Percentiles rank a stretch among this genome's conserved stretches.
phyloP scores from a whole-genome alignment of 2,113 vertebrate genomes.

The Cyanoderma ruficeps region DNA sequence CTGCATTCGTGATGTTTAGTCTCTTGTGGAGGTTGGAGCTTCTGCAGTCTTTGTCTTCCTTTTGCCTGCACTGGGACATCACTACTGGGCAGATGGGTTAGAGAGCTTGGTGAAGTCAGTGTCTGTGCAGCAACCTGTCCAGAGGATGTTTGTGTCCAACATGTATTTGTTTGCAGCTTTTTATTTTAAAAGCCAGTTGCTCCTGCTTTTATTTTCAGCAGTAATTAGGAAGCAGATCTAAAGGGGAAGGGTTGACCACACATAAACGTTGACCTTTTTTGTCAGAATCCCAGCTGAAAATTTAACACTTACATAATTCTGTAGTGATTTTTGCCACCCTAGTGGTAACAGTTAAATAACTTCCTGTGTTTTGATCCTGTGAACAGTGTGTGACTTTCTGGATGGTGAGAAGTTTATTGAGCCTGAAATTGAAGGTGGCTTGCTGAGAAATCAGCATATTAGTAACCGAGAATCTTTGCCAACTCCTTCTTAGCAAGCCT shows the following conservation, averaged over 20 bases:
- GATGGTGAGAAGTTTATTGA: neutral
- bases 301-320: neutral
- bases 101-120: neutral
- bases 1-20: accelerated
- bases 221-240: neutral
- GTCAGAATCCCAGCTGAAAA: neutral
- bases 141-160: neutral
- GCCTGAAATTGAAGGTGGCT: neutral
- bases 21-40: neutral
- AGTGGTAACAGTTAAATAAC: neutral
- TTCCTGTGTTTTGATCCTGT: neutral
- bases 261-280: neutral
- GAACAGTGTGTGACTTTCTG: neutral
- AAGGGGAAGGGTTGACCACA: neutral
- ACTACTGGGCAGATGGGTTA: neutral
- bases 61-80: neutral
- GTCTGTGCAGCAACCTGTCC: neutral
- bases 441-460: neutral
- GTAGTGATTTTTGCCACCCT: neutral
- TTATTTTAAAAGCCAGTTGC: neutral
- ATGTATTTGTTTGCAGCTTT: neutral
- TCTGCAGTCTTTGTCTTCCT: neutral
- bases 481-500: neutral
- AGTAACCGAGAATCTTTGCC: neutral
- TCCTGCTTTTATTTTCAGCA: neutral